phyloP scores from a whole-genome alignment of 2,113 vertebrate species.

The Aldabrachelys gigantea region DNA sequence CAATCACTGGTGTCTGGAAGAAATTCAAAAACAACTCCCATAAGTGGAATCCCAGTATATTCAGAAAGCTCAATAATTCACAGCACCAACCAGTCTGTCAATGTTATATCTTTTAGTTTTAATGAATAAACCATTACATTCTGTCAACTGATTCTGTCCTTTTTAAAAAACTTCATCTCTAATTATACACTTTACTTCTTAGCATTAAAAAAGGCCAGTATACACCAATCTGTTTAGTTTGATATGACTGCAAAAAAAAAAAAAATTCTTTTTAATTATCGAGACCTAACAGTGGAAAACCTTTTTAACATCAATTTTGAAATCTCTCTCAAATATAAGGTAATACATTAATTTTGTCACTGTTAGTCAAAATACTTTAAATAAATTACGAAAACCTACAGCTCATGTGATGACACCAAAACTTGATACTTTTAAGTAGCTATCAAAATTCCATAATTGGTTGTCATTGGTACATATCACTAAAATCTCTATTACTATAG shows the following conservation, averaged over 20 bases:
- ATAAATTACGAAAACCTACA: not conserved
- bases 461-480: not conserved
- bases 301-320: not conserved
- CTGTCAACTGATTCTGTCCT: not conserved
- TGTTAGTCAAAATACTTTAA: not conserved
- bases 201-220: not conserved
- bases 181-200: not conserved
- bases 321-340: not conserved
- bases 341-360: not conserved
- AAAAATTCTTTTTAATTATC: not conserved
- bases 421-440: not conserved
- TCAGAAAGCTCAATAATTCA: slow-evolving; percentile 23
- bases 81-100: not conserved
- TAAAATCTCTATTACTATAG: not conserved
- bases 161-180: not conserved
- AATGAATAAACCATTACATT: slow-evolving; percentile 26
- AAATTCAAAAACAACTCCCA: not conserved
- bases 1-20: not conserved
- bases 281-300: not conserved
- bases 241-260: not conserved
- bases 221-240: not conserved
- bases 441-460: not conserved
- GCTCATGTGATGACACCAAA: not conserved
- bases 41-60: not conserved
- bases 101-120: slow-evolving; percentile 11